These are phyloP conservation scores for Cephus pygmeus DNA, from an alignment of 2,888 invertebrate species.

Conservation along the genomic window DNA sequence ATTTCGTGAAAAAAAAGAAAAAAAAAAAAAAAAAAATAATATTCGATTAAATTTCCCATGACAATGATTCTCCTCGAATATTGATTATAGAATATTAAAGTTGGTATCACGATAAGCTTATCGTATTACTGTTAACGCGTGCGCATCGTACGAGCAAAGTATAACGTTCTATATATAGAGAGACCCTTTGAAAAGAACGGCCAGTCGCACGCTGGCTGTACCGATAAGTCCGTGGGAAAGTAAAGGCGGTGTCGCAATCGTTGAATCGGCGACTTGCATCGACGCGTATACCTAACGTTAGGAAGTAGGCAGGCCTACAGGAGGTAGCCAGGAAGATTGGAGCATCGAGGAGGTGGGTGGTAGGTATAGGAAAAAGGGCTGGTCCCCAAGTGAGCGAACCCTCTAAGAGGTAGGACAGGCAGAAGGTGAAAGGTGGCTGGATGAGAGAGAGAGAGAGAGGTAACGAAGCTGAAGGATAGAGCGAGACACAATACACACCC, in stretches of 20 bases:
- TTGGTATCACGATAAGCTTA: too few species aligned
- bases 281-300: background rate
- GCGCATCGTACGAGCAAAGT: background rate
- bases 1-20: background rate
- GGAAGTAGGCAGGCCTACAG: background rate
- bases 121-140: too few species aligned
- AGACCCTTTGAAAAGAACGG: background rate
- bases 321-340: background rate
- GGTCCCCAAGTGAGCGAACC: background rate
- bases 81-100: too few species aligned
- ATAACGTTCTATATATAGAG: background rate
- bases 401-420: background rate
- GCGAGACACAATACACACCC: background rate
- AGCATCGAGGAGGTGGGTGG: background rate
- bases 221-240: background rate
- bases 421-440: slow-evolving; percentile 23
- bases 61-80: too few species aligned
- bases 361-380: background rate
- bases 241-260: background rate
- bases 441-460: slow-evolving; percentile 22
- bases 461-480: slow-evolving; percentile 4
- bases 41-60: background rate
- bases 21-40: background rate
- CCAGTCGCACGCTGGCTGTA: background rate
- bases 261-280: background rate